Evolutionary conservation across 2,888 invertebrate species (phyloP), one percentile per base, ranked within the genome.

Genomic region (Thereva unica): DNA sequence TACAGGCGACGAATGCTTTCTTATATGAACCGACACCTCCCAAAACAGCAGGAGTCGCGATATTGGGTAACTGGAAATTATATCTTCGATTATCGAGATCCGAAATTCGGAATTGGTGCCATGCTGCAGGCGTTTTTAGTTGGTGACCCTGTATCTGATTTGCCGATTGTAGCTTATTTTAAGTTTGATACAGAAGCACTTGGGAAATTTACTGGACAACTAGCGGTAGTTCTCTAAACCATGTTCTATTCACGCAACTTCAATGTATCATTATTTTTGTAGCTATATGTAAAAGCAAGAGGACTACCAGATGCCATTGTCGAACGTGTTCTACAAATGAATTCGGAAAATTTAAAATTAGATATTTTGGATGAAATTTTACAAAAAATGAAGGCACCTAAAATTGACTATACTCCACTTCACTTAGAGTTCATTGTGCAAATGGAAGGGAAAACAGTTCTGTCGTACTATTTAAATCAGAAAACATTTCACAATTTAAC

Each of bases 21-120:
- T 0, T 89, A 89, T 73, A 84, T 90, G 69, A 83, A 85, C 2
- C 85, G 86, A 40, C 84, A 88, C 71, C 82, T 89, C 57, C 83
- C 84, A 0, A 83, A 84, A 71, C 85, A 86, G 0, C 83, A 84
- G 5, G 82, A 83, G 1, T 77, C 80, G 7, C 82, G 85, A 4
- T 85, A 85, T 72, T 87, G 89, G 85, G 85, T 87, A 0, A 89
- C 89, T 0, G 89, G 89, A 38, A 90, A 90, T 77, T 88, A 89
- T 74, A 83, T 90, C 66, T 84, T 89, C 71, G 89, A 89, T 69
- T 87, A 86, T 72, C 85, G 86, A n/a, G 87, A 88, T 72, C 84
- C 84, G 1, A 84, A 84, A 42, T 82, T 85, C 67, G 85, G 85
- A 55, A 85, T 85, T 67, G 86, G 86, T 0, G 83, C 85, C 3